Evolutionary conservation across 2,888 invertebrate species (phyloP).

Genomic region (Patella caerulea): DNA sequence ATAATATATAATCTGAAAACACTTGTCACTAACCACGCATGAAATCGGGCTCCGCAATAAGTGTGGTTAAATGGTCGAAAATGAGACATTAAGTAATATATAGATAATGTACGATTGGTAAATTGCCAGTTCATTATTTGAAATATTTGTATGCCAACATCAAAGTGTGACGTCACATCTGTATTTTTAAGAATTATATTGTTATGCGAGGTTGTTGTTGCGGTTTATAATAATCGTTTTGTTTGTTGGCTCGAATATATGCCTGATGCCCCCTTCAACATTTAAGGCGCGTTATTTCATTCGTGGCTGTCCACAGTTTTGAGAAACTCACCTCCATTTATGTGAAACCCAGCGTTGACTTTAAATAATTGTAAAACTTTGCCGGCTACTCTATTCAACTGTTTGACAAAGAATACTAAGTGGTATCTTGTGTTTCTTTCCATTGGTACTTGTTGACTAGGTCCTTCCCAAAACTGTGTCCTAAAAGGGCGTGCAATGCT

Average conservation of each 20-base stretch:
- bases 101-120: no score
- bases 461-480: constrained; percentile 11
- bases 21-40: no score
- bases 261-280: no score
- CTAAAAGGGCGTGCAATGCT: background rate
- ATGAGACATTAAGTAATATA: no score
- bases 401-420: background rate
- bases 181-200: no score
- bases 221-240: background rate
- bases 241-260: background rate
- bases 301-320: background rate
- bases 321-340: background rate
- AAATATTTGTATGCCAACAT: no score
- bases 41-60: no score
- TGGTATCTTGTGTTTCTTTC: constrained; percentile 14
- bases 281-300: background rate
- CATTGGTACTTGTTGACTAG: constrained; percentile 10
- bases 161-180: no score
- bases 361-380: constrained; percentile 13
- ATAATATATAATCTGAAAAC: no score
- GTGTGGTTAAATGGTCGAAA: no score
- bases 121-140: no score
- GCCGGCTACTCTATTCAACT: background rate
- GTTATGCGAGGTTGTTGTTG: no score
- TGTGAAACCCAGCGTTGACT: background rate